Percentiles rank a stretch among this genome's conserved stretches.
phyloP scores from a whole-genome alignment of 2,113 vertebrate species.

The Sminthopsis crassicaudata region DNA sequence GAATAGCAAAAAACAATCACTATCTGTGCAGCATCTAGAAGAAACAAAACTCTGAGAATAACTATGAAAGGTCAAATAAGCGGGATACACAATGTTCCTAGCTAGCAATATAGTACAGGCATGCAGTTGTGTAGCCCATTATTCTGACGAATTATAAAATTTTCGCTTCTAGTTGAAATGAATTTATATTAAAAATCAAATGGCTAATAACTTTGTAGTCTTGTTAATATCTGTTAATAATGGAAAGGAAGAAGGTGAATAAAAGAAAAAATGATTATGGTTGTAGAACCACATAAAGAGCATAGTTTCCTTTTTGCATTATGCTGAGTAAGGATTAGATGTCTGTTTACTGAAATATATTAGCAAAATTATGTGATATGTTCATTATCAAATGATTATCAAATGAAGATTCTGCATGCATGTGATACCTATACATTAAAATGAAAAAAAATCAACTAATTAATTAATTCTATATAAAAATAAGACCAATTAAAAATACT shows the following conservation, averaged over 20 bases:
- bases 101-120: constrained; percentile 39
- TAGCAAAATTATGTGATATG: constrained; percentile 12
- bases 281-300: not conserved
- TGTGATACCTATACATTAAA: not conserved
- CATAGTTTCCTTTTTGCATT: not conserved
- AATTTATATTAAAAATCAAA: not conserved
- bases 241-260: not conserved
- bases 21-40: constrained; percentile 16
- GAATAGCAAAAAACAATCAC: constrained; percentile 49
- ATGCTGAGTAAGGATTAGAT: not conserved
- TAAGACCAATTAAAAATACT: not conserved
- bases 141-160: constrained; percentile 44
- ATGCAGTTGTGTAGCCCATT: constrained; percentile 60
- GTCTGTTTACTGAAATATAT: constrained; percentile 6
- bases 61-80: constrained; percentile 61
- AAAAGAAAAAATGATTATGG: not conserved
- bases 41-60: constrained; percentile 56
- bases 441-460: not conserved
- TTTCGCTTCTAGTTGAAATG: constrained; percentile 50
- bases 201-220: not conserved
- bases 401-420: constrained; percentile 13
- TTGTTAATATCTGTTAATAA: not conserved
- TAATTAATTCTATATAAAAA: not conserved
- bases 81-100: constrained; percentile 65
- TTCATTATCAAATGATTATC: constrained; percentile 10